Evolutionary conservation across 1,140 invertebrate species (phyloP), one percentile per base, ranked within the genome.

Genomic region (Thaumatotibia leucotreta): DNA sequence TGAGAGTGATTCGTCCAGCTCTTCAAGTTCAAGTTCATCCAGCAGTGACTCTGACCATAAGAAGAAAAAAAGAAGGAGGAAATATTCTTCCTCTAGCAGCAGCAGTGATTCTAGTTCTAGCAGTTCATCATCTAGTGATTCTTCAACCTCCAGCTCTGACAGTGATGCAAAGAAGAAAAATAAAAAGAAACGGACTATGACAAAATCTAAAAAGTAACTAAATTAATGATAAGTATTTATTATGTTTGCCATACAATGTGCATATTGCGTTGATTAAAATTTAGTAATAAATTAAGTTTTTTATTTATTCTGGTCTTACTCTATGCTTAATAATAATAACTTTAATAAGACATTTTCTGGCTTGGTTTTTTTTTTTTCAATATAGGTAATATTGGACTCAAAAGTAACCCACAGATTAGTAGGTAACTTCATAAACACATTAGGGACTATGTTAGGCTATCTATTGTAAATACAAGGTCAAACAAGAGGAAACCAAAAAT

Each of bases 11-110:
- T 82, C 84, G 24, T 82, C 76, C 11, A 87, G 78, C 72, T 78
- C 82, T 45, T 84, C 86, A 4, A 85, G 83, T 73, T 77, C 82
- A 24, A 87, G 77, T 67, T 82, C 84, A 29, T 88, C 85, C 14
- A 84, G 31, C 20, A 66, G 84, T 77, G 84, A 83, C 14, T 74
- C 74, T 61, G 69, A 80, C 45, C 72, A 66, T 22, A 87, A 77
- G 22, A 87, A 74, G 65, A 90, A 77, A 23, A 78, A 68, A 64
- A 82, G 66, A 64, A 86, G 79, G 63, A 82, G 77, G 66, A 83
- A 78, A 61, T 67, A 71, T 64, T 84, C 86, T 31, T 77, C 85
- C 35, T 80, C 80, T 17, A 87, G 84, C 54, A n/a, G n/a, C n/a
- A 66, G 65, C 11, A 61, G 52, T 73, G 24, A 14, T n/a, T 35